phyloP scores from a whole-genome alignment of 2,888 invertebrate species.

The Perizoma flavofasciatum region DNA sequence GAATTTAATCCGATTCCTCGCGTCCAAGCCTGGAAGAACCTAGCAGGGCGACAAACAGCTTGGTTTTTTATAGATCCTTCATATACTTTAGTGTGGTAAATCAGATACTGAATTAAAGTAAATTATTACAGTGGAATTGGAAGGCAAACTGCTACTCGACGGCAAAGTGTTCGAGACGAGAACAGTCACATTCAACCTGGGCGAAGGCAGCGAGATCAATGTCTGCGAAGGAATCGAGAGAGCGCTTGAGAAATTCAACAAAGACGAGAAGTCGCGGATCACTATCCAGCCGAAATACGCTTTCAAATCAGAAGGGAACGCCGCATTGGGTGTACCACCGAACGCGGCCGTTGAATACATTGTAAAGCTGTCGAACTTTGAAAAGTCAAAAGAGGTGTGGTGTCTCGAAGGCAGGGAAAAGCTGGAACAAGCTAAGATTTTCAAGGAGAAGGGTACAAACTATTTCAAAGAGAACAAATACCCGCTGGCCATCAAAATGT shows the following conservation, averaged over 20 bases:
- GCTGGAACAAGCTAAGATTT: slow-evolving; percentile 90
- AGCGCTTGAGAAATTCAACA: slow-evolving; percentile 91
- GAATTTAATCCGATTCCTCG: too few relatives aligned
- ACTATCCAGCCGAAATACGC: slow-evolving; percentile 91
- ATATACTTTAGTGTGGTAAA: too few relatives aligned
- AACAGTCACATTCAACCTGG: slow-evolving; percentile 91
- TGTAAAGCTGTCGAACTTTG: slow-evolving; percentile 92
- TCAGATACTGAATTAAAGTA: too few relatives aligned
- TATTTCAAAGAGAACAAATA: slow-evolving; percentile 93
- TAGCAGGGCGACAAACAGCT: too few relatives aligned
- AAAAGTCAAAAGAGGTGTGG: slow-evolving; percentile 92
- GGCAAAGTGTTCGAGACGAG: slow-evolving; percentile 92
- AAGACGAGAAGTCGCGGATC: slow-evolving; percentile 90
- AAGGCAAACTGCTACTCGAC: slow-evolving; percentile 80
- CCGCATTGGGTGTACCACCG: slow-evolving; percentile 89
- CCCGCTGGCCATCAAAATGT: slow-evolving; percentile 92
- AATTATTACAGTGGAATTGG: slow-evolving; percentile 86
- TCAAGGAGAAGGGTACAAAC: slow-evolving; percentile 95
- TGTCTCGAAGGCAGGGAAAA: slow-evolving; percentile 91
- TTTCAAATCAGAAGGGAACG: slow-evolving; percentile 89
- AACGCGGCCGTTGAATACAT: slow-evolving; percentile 91
- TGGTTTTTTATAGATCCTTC: too few relatives aligned
- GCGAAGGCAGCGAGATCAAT: slow-evolving; percentile 91
- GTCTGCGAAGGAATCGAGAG: slow-evolving; percentile 92
- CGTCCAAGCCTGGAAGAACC: too few relatives aligned